Conservation (phyloP, 2,888 invertebrate species). For the Agrochola circellaris region DNA sequence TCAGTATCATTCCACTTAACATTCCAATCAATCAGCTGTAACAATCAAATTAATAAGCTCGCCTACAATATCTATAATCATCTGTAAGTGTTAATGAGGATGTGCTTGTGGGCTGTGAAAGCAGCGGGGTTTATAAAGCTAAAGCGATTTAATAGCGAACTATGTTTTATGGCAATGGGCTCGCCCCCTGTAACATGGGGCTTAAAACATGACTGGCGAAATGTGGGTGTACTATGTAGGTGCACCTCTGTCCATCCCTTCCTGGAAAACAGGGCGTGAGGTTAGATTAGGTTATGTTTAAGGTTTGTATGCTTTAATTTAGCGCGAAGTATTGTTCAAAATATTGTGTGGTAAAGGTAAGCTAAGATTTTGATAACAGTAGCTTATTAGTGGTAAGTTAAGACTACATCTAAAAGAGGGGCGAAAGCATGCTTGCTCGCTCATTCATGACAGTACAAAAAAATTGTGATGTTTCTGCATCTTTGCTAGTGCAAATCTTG, state of each 20-base stretch:
- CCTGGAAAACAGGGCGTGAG: neutral
- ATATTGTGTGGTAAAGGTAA: neutral
- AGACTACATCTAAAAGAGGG: too few species aligned
- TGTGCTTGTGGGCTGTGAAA: constrained; percentile 48
- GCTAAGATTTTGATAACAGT: neutral
- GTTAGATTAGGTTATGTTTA: neutral
- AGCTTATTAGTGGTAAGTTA: neutral
- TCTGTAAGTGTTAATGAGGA: constrained; percentile 72
- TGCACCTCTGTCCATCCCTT: too few species aligned
- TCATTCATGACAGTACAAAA: too few species aligned
- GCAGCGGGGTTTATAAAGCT: constrained; percentile 17
- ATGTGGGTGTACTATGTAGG: too few species aligned
- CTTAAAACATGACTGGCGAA: too few species aligned
- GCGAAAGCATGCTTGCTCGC: neutral
- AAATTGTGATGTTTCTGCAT: too few species aligned
- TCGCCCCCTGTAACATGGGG: too few species aligned
- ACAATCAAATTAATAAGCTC: constrained; percentile 76
- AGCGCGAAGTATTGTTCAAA: neutral
- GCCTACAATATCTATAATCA: constrained; percentile 65
- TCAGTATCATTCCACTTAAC: constrained; percentile 75
- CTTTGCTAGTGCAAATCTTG: too few species aligned
- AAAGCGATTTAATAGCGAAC: constrained; percentile 10
- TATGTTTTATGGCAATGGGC: neutral
- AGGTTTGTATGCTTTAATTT: neutral
- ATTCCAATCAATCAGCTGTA: constrained; percentile 75